Conservation (phyloP, 2,888 invertebrate genomes). For the Anagyrus pseudococci region DNA sequence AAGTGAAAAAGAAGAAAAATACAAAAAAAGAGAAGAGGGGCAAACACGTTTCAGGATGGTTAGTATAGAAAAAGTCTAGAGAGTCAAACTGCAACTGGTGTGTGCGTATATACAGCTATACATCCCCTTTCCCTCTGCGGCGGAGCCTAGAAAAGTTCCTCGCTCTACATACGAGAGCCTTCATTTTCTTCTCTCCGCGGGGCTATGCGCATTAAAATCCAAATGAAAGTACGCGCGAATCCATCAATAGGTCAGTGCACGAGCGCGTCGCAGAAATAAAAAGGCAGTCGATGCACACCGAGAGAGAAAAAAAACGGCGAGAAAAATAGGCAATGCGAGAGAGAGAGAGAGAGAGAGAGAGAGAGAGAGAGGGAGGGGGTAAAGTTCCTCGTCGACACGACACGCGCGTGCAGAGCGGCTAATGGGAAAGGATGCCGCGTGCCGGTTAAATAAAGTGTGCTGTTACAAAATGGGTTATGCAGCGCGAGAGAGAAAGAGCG, state of each 20-base stretch:
- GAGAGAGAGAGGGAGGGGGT: not conserved
- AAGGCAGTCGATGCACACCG: conserved; percentile 10
- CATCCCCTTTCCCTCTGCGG: not conserved
- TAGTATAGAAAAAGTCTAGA: too few species aligned
- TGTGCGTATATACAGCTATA: too few species aligned
- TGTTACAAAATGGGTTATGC: conserved; percentile 63
- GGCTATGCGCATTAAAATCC: conserved; percentile 18
- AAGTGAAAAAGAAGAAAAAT: too few species aligned
- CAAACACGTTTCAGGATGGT: too few species aligned
- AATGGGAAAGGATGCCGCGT: conserved; percentile 53
- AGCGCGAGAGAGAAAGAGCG: too few species aligned
- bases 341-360: not conserved
- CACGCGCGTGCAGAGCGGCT: too few species aligned
- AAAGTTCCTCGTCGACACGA: not conserved
- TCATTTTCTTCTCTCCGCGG: not conserved
- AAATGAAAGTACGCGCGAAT: conserved; percentile 22
- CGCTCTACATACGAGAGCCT: conserved; percentile 28
- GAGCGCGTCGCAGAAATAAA: conserved; percentile 10
- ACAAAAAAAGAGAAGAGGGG: too few species aligned
- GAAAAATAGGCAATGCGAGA: not conserved
- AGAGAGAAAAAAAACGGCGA: not conserved
- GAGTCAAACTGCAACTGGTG: too few species aligned
- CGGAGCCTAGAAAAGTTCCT: conserved; percentile 24
- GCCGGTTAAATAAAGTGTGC: conserved; percentile 60
- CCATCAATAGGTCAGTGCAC: conserved; percentile 25